Conservation (phyloP, 2,113 vertebrate genomes). For the Zapus hudsonius region DNA sequence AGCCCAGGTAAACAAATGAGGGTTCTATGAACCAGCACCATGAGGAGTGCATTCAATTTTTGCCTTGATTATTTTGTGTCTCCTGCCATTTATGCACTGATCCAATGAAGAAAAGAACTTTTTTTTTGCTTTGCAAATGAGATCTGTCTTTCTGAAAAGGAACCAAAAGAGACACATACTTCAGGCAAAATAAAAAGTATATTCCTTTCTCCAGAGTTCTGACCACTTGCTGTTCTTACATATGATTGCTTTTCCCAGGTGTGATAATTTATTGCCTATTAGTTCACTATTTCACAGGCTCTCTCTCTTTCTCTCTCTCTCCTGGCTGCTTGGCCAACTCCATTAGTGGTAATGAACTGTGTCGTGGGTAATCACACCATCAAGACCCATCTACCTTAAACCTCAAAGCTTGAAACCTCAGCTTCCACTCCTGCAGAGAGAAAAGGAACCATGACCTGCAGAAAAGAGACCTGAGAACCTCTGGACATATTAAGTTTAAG, state of each 20-base stretch:
- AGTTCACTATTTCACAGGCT: not conserved
- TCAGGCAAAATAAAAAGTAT: constrained; percentile 23
- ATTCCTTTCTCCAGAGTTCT: not conserved
- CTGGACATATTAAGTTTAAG: constrained; percentile 72
- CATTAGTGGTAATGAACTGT: constrained; percentile 68
- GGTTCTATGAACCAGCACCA: not conserved
- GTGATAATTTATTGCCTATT: constrained; percentile 67
- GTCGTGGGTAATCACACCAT: constrained; percentile 54
- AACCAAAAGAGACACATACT: constrained; percentile 34
- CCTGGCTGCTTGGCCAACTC: constrained; percentile 61
- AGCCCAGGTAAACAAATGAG: not conserved
- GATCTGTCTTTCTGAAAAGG: constrained; percentile 16
- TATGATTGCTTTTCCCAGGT: constrained; percentile 35
- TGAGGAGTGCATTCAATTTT: not conserved
- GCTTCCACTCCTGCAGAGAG: constrained; percentile 38
- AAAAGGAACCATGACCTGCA: constrained; percentile 62
- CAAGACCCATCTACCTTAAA: constrained; percentile 63
- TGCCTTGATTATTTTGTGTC: not conserved
- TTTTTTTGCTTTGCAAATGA: constrained; percentile 37
- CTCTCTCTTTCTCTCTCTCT: constrained; percentile 53
- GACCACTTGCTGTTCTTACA: not conserved
- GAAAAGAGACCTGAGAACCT: constrained; percentile 62
- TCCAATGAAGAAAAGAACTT: not conserved
- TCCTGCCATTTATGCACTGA: not conserved
- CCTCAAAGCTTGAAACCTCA: constrained; percentile 42